Evolutionary conservation across 2,797 vertebrate species (phyloP), one percentile per base, ranked within the genome.

Genomic region (Eidolon dupreanum): DNA sequence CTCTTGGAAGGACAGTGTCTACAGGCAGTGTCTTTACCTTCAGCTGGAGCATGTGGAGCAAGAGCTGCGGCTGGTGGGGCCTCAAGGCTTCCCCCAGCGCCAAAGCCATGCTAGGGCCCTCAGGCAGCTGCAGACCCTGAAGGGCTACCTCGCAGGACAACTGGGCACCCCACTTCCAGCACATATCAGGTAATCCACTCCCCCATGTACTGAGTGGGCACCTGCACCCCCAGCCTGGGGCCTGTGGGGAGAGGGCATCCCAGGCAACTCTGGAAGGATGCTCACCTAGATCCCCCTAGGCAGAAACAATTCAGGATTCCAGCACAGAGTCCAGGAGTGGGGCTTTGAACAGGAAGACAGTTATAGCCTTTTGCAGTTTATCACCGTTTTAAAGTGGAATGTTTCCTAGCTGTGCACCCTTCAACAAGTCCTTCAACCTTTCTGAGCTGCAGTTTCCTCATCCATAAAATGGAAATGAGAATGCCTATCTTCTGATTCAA

Each of bases 41-140:
- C 99, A 99, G 96, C 98, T 99, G 71, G 99, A 98, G 96, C 99
- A 98, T 0, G 95, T 99, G 46, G 99, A 99, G 97, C 98, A 98
- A 95, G 99, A 99, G 93, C 96, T 99, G 88, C 96, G 95, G 96
- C 97, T 99, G 90, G 94, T 99, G 93, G 99, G 99, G 10, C 98
- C 99, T 0, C 97, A 96, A 4, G 98, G 98, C 83, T 99, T 99
- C 96, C 98, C 98, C 38, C 97, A 98, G 82, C 94, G 96, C n/a
- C 98, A 99, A 90, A 99, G 98, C 97, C 99, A 99, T 93, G 96
- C 96, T 88, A 98, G 97, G 95, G 99, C 99, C 31, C 97, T 99
- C 96, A 93, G 91, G 65, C 99, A 99, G 95, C 98, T 99, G 63
- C 99, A 98, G 66, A 98, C 98, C 66, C 99, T 99, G 99, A 99